Evolutionary conservation across 2,113 vertebrate species (phyloP).

Genomic region (Bos indicus): DNA sequence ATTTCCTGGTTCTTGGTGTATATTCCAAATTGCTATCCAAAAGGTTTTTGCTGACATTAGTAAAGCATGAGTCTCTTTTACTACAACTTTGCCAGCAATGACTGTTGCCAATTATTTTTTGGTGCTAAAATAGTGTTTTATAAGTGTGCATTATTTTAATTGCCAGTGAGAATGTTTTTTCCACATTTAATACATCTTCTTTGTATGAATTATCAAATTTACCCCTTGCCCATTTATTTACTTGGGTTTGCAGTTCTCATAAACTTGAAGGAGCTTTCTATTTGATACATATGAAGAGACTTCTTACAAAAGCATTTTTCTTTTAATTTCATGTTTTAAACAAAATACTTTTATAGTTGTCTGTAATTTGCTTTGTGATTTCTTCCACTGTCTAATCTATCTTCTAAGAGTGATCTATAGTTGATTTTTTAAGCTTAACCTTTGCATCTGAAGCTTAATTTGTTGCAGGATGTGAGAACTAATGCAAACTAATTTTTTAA

Average conservation of each 20-base stretch:
- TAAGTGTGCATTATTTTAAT: neutral
- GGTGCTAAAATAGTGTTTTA: conserved; percentile 16
- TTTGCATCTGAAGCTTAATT: conserved; percentile 33
- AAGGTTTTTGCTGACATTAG: neutral
- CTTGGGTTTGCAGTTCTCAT: neutral
- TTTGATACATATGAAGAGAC: neutral
- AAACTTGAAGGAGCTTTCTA: neutral
- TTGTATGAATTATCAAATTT: neutral
- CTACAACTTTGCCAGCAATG: neutral
- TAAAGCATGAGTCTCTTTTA: neutral
- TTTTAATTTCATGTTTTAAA: conserved; percentile 12
- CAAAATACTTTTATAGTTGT: neutral
- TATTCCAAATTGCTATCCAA: neutral
- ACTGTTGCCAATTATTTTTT: neutral
- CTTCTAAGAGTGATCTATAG: neutral
- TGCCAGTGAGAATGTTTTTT: neutral
- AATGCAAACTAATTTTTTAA: neutral
- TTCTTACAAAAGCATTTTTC: neutral
- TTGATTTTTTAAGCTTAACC: neutral
- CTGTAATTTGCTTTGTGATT: neutral
- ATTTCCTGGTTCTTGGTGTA: neutral
- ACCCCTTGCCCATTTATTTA: neutral
- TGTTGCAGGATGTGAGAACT: neutral
- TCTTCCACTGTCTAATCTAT: neutral
- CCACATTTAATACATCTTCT: neutral